Base-by-base conservation (phyloP, 1,140 invertebrate species). In the Papilio xuthus region DNA sequence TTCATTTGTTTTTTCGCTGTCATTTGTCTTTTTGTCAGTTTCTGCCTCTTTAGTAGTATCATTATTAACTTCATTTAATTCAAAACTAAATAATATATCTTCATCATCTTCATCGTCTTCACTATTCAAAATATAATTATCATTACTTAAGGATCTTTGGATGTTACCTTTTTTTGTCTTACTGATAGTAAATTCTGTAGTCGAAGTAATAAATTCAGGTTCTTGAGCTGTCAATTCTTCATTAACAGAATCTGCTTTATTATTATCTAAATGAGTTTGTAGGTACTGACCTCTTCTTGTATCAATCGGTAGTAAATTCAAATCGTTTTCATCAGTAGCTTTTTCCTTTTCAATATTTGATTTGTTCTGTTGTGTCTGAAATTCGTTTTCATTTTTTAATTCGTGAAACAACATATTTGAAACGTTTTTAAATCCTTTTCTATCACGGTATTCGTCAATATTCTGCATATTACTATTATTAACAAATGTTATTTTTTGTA, bases 251-350 rank as follows among this genome's bases (percentile, higher is more conserved):
- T 67, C 10, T 13, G 12, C 12, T 18, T 67, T 67, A 15, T 50
- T 50, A 15, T 67, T 67, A 28, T 67, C 13, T 67, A 67, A 67
- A 67, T 28, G 60, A 4, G 23, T 67, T 32, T 67, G 23, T 67
- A 12, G 15, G 13, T 67, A 13, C 60, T 28, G 23, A 67, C 60
- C 60, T 28, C 32, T 67, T 67, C 12, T 67, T 28, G 15, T 4
- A 32, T 28, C 13, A 20, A 56, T 56, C 7, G 60, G 60, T 32
- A 67, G 26, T 67, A 67, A 32, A 50, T 50, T 50, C 18, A 4
- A 6, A 67, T 56, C 6, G n/a, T 28, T 63, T 28, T 63, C 26
- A 6, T 67, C 60, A 1, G 15, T 28, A 0, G 13, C 60, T 67
- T 67, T 67, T 28, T 32, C 60, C 18, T 67, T 18, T 67, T 67